Base-by-base conservation (phyloP, 2,113 vertebrate species). In the Osmerus mordax region DNA sequence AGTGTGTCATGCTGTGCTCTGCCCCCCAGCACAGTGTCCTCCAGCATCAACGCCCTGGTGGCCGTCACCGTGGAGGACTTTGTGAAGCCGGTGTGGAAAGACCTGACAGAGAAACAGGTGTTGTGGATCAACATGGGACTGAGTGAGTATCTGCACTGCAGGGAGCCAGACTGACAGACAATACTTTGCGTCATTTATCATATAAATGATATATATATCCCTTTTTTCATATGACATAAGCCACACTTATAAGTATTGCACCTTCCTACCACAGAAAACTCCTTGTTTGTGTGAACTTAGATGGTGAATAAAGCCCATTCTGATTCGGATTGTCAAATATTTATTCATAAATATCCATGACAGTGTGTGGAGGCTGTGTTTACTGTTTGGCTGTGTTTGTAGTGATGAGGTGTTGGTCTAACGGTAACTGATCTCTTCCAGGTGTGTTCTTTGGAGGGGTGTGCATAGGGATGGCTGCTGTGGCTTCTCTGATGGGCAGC, bases 391-490 rank as follows among this genome's bases (percentile, higher is more conserved):
- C 47, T 56, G 19, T 36, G 15, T 53, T 32, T 47, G 5, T 32
- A 29, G 63, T 59, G 21, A 52, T 12, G 12, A 18, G 2, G 21
- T 36, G 16, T 55, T 9, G 23, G 54, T 68, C 12, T 8, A 2
- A 23, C 51, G 3, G 12, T 11, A 11, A 19, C 32, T 64, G 28
- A 6, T 15, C 36, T 23, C n/a, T 55, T 54, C 13, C 75, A 99
- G 97, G 97, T 90, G 84, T 99, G 3, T 91, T 98, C 41, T 99
- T 88, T 75, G 97, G 97, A 0, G 88, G 9, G 12, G 12, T 97
- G 36, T 98, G 97, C 74, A 97, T 99, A n/a, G 95, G 86, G 19
- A 99, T 99, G 97, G 96, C 96, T 79, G 97, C 89, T 0, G 1
- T 99, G 67, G 95, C 96, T 3, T 99, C 97, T 18, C 0, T 91